Evolutionary conservation across 30 jellyfish, hydroid and myxozoan genomes (phyloP), one percentile per base, ranked within the genome.

Genomic region (Cassiopea xamachana): DNA sequence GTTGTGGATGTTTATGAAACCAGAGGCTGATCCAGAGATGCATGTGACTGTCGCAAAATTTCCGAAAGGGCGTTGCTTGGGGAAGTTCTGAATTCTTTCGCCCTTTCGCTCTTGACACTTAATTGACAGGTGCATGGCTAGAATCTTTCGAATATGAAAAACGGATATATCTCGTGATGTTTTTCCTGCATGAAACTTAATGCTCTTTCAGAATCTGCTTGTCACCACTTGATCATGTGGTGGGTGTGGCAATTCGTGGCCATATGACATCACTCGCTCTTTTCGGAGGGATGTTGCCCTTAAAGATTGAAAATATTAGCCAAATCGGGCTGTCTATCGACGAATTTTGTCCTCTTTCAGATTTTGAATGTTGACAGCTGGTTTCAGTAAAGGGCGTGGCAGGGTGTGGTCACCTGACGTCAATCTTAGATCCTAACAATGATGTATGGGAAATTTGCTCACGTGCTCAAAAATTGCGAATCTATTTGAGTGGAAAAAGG

Each of bases 191-290:
- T 73, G 87, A 85, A 73, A 85, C 59, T 73, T 85, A 85, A 71
- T 85, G 93, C 93, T 83, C 85, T 83, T 72, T 69, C 92, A 83
- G 92, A 83, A 83, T 75, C 80, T 79, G 87, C 69, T 58, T 85
- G 93, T 60, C 93, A 85, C 48, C 83, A 79, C 69, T 51, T 74
- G 93, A 79, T 85, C 60, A 73, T 85, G 58, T 69, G 64, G 64
- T 51, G 64, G 64, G 64, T 51, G 64, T 51, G 64, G 64, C 64
- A 51, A 51, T 4, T 4, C 64, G 64, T 51, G 64, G 64, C 64
- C 9, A 51, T 51, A 9, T 75, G 83, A 85, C 80, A 87, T 73
- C 93, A 71, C 69, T 73, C 93, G 80, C 87, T 18, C 87, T 72
- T 85, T 49, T 85, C 87, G 7, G 50, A 71, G 87, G 80, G 9